Conservation (phyloP, 1,140 invertebrate species). For the Paraescarpia echinospica region DNA sequence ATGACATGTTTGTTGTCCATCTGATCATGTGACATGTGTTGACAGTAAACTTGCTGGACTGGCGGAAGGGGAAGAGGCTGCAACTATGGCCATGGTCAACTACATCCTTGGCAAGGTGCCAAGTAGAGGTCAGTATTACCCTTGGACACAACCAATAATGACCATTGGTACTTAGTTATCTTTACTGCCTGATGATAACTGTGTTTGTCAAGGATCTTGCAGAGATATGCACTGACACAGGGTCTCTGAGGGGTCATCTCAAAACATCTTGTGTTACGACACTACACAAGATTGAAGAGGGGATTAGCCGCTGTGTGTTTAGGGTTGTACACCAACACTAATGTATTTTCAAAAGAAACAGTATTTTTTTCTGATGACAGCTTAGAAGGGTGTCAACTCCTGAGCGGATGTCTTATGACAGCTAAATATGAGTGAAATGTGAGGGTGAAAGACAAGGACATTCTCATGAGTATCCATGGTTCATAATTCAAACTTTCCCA, state of each 20-base stretch:
- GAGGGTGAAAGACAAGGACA: too few relatives aligned
- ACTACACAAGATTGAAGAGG: neutral
- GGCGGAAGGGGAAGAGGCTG: neutral
- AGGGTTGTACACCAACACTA: neutral
- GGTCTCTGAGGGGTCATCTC: neutral
- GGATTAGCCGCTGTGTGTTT: neutral
- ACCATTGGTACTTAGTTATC: neutral
- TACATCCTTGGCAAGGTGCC: slow-evolving; percentile 20
- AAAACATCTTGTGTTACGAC: neutral
- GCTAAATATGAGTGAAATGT: too few relatives aligned
- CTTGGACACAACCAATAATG: neutral
- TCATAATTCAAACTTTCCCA: neutral
- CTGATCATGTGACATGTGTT: neutral
- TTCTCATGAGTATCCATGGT: neutral
- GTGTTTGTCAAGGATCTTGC: neutral
- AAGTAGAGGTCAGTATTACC: slow-evolving; percentile 24
- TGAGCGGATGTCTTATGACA: too few relatives aligned
- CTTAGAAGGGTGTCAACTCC: neutral
- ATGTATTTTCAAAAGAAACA: neutral
- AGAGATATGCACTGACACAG: neutral
- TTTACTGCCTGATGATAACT: neutral
- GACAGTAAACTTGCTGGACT: neutral
- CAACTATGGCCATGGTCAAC: slow-evolving; percentile 16
- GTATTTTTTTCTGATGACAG: neutral
- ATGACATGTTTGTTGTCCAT: neutral